These are phyloP conservation scores for Podarcis muralis DNA, from an alignment of 2,113 vertebrate genomes.

Conservation along the genomic window DNA sequence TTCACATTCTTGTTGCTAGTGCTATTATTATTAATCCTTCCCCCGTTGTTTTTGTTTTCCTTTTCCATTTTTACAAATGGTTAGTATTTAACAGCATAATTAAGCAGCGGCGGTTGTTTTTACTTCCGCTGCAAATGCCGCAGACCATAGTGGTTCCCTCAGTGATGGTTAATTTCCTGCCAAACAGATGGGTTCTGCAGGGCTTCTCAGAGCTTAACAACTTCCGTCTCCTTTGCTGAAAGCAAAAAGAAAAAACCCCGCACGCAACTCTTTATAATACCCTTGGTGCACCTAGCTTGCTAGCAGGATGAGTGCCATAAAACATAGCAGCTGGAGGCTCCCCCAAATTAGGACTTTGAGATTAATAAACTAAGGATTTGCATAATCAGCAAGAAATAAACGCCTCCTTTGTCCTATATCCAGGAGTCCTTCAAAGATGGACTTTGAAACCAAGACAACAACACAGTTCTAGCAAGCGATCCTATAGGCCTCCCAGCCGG, in stretches of 20 bases:
- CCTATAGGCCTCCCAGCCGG: no score
- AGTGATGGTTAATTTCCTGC: slow-evolving; percentile 5
- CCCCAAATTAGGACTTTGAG: not conserved
- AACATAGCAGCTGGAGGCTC: not conserved
- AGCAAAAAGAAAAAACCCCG: not conserved
- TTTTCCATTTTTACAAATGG: not conserved
- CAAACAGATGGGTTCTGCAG: not conserved
- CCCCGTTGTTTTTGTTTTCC: not conserved
- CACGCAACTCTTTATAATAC: not conserved
- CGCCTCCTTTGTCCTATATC: not conserved
- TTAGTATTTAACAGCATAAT: not conserved
- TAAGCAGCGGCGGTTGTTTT: not conserved
- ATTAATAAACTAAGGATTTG: not conserved
- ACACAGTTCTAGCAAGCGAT: not conserved
- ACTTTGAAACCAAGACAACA: not conserved
- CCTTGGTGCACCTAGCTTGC: not conserved
- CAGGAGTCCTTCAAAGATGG: no score
- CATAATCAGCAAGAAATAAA: not conserved
- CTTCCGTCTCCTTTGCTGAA: not conserved
- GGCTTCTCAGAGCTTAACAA: not conserved
- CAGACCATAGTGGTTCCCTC: slow-evolving; percentile 4
- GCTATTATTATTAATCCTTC: slow-evolving; percentile 1
- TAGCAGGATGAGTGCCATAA: not conserved
- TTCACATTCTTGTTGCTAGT: not conserved
- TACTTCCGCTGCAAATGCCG: not conserved